phyloP scores from a whole-genome alignment of 2,113 vertebrate genomes.

The Hoplias malabaricus region DNA sequence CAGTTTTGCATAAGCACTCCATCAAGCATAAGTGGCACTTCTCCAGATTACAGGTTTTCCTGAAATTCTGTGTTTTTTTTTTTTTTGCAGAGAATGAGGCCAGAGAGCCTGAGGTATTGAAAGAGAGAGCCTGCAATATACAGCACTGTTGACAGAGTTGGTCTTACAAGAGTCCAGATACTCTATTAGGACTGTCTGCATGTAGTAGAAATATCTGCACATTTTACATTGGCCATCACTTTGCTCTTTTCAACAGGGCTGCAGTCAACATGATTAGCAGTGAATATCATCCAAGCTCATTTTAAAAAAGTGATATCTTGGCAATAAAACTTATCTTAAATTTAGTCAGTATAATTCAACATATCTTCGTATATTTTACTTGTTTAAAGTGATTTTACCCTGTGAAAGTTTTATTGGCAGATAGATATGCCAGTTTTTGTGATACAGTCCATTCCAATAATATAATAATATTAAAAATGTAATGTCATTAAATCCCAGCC shows the following conservation, averaged over 20 bases:
- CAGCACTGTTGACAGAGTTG: neutral
- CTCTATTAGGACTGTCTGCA: neutral
- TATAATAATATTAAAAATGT: too few species aligned
- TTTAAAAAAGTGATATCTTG: neutral
- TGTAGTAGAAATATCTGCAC: neutral
- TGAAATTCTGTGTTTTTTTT: conserved; percentile 67
- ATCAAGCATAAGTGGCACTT: conserved; percentile 73
- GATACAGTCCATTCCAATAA: too few species aligned
- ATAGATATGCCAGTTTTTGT: too few species aligned
- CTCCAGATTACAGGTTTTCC: conserved; percentile 64
- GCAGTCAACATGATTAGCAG: neutral
- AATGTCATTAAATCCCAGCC: too few species aligned
- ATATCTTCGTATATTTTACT: too few species aligned
- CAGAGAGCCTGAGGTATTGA: conserved; percentile 4
- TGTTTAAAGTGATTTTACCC: too few species aligned
- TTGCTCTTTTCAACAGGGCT: neutral
- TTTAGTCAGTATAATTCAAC: neutral
- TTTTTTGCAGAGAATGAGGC: conserved; percentile 57
- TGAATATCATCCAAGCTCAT: neutral
- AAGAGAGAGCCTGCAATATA: neutral
- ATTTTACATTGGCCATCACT: neutral
- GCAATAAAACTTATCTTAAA: neutral
- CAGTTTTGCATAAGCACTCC: conserved; percentile 61
- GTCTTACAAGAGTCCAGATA: neutral
- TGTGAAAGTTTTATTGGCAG: too few species aligned